Evolutionary conservation across 2,888 invertebrate genomes (phyloP).

Genomic region (Agrotis puta): DNA sequence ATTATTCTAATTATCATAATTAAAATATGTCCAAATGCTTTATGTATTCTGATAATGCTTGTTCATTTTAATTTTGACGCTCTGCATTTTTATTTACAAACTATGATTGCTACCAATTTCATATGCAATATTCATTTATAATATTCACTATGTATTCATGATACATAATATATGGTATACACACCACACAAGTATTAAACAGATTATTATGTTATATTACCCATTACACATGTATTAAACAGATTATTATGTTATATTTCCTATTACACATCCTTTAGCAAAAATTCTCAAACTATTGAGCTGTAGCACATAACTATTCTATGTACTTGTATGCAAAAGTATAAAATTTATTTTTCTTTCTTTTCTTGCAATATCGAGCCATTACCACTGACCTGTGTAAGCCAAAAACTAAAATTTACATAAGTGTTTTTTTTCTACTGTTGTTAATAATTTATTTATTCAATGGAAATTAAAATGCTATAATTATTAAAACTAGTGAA

Average conservation of each 20-base stretch:
- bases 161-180: slow-evolving; percentile 24
- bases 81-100: slow-evolving; percentile 88
- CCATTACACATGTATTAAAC: slow-evolving; percentile 24
- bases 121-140: slow-evolving; percentile 64
- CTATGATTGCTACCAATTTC: slow-evolving; percentile 72
- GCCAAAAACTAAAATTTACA: too few species aligned
- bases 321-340: slow-evolving; percentile 34
- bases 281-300: slow-evolving; percentile 39
- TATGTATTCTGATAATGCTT: slow-evolving; percentile 70
- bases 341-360: slow-evolving; percentile 37
- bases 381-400: too few species aligned
- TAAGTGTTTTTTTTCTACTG: too few species aligned
- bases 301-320: slow-evolving; percentile 27
- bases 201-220: slow-evolving; percentile 30
- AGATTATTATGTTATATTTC: slow-evolving; percentile 29
- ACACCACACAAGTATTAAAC: slow-evolving; percentile 13
- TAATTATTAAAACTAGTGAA: too few species aligned
- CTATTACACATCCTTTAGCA: slow-evolving; percentile 34
- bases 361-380: slow-evolving; percentile 44
- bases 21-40: slow-evolving; percentile 57
- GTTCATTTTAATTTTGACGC: slow-evolving; percentile 79
- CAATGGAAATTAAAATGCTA: too few species aligned
- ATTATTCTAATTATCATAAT: slow-evolving; percentile 39
- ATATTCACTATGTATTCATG: slow-evolving; percentile 56
- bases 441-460: too few species aligned